phyloP scores from a whole-genome alignment of 2,113 vertebrate species.

The Pelobates fuscus region DNA sequence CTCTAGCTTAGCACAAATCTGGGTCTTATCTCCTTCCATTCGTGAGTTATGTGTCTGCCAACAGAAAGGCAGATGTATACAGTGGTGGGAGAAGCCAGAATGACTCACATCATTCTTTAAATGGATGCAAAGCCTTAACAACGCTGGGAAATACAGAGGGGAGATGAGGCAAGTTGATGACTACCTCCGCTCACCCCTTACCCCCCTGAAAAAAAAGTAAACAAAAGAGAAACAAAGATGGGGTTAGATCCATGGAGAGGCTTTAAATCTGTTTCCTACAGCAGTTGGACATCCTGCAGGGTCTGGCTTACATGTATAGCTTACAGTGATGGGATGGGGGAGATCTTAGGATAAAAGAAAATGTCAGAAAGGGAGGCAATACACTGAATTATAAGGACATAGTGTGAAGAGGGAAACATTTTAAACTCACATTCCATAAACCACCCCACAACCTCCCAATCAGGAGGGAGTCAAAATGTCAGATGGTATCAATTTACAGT shows the following conservation, averaged over 20 bases:
- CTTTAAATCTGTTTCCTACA: neutral
- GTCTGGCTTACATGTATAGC: neutral
- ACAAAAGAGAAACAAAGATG: neutral
- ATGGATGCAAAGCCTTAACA: neutral
- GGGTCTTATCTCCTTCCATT: neutral
- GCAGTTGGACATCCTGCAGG: neutral
- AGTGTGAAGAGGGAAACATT: neutral
- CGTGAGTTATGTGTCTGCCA: neutral
- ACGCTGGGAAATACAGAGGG: neutral
- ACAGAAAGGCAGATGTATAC: neutral
- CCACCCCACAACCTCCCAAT: too few relatives aligned
- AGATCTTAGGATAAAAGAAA: neutral
- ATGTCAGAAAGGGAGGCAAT: neutral
- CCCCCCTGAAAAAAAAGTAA: neutral
- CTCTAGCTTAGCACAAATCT: conserved; percentile 15
- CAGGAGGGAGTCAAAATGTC: too few relatives aligned
- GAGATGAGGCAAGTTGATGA: neutral
- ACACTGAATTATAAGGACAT: neutral
- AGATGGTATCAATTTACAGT: too few relatives aligned
- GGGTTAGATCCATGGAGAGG: neutral
- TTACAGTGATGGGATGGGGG: neutral
- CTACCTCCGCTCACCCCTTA: too few relatives aligned
- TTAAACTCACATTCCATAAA: neutral
- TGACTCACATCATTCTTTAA: neutral
- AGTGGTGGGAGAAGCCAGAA: neutral